Conservation (phyloP, 2,113 vertebrate species). For the Etheostoma spectabile region DNA sequence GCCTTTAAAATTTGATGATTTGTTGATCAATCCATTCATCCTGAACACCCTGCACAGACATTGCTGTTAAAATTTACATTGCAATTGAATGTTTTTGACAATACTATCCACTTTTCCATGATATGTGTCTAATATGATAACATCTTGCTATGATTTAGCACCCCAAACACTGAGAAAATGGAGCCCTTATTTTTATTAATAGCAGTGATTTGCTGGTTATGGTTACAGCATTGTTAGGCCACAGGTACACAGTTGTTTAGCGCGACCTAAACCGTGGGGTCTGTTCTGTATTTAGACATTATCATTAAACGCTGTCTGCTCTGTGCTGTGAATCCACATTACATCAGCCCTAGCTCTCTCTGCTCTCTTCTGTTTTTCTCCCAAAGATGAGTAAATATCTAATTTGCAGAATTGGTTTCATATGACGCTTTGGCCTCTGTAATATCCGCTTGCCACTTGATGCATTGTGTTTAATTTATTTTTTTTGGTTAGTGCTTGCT, state of each 20-base stretch:
- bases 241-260: slow-evolving; percentile 23
- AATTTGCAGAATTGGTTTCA: slow-evolving; percentile 64
- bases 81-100: background rate
- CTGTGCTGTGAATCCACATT: slow-evolving; percentile 51
- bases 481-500: slow-evolving; percentile 51
- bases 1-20: background rate
- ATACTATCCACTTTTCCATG: background rate
- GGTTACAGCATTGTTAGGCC: slow-evolving; percentile 32
- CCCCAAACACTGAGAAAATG: slow-evolving; percentile 32
- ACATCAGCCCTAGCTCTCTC: slow-evolving; percentile 12
- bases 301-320: slow-evolving; percentile 48
- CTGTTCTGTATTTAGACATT: slow-evolving; percentile 37
- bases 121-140: slow-evolving; percentile 38
- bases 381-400: slow-evolving; percentile 64
- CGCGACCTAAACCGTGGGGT: background rate
- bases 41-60: background rate
- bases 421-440: slow-evolving; percentile 40
- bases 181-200: slow-evolving; percentile 56
- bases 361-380: slow-evolving; percentile 29
- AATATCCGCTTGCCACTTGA: slow-evolving; percentile 61
- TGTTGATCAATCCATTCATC: background rate
- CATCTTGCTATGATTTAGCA: slow-evolving; percentile 16
- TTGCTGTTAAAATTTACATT: background rate
- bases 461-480: slow-evolving; percentile 53
- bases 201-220: slow-evolving; percentile 51